A percentile compares a stretch with the other conserved stretches of the same genome.
phyloP scores from a whole-genome alignment of 2,888 invertebrate species.

The Cataglyphis cursor region DNA sequence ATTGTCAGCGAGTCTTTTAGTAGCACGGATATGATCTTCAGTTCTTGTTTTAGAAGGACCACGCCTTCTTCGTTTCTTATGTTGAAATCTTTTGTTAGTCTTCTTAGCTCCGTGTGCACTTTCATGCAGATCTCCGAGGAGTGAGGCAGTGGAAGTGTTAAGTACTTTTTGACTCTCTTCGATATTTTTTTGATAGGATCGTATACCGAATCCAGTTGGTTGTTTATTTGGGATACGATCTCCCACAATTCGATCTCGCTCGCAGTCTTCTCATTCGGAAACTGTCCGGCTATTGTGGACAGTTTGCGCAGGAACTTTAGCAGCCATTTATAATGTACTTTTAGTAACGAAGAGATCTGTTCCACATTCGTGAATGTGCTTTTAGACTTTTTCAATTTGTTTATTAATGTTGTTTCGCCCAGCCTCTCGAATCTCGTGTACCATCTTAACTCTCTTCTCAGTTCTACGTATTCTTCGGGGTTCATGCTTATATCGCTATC shows the following conservation, averaged over 20 bases:
- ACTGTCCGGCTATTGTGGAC: slow-evolving; percentile 62
- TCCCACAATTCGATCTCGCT: slow-evolving; percentile 77
- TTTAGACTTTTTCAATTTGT: slow-evolving; percentile 76
- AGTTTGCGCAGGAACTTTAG: slow-evolving; percentile 87
- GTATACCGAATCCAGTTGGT: slow-evolving; percentile 67
- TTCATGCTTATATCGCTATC: slow-evolving; percentile 81
- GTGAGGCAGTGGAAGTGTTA: slow-evolving; percentile 77
- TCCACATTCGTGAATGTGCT: slow-evolving; percentile 80
- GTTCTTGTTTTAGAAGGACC: slow-evolving; percentile 61
- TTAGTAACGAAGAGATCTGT: slow-evolving; percentile 89
- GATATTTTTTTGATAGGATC: slow-evolving; percentile 80
- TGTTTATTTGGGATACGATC: slow-evolving; percentile 77
- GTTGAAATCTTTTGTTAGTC: slow-evolving; percentile 66
- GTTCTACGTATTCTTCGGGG: slow-evolving; percentile 85
- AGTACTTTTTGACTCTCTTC: slow-evolving; percentile 76
- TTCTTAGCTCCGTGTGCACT: slow-evolving; percentile 66
- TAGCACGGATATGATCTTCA: slow-evolving; percentile 74
- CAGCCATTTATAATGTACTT: slow-evolving; percentile 92
- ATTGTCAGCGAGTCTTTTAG: slow-evolving; percentile 63
- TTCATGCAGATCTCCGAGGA: slow-evolving; percentile 72
- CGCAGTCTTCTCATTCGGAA: slow-evolving; percentile 45
- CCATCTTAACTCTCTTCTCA: slow-evolving; percentile 88
- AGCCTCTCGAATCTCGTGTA: slow-evolving; percentile 87
- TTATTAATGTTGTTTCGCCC: slow-evolving; percentile 84
- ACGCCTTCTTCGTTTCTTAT: slow-evolving; percentile 65